Evolutionary conservation across 2,797 vertebrate genomes (phyloP).

Genomic region (Pipistrellus nathusii): DNA sequence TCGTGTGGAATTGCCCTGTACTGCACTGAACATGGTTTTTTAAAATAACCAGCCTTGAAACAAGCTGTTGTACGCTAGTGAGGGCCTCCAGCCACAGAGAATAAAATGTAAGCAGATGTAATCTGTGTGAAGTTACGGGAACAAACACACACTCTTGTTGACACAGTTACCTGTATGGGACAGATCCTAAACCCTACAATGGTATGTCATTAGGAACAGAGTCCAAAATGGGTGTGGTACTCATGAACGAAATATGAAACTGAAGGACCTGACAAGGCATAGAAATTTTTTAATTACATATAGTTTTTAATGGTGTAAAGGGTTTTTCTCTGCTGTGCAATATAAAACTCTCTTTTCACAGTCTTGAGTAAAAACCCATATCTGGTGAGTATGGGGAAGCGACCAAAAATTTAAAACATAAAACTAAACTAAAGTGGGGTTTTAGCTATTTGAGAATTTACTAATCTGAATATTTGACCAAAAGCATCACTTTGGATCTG

Average conservation of each 20-base stretch:
- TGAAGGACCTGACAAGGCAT: background rate
- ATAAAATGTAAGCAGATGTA: slow-evolving; percentile 63
- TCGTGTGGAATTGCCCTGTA: slow-evolving; percentile 62
- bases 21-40: slow-evolving; percentile 31
- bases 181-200: background rate
- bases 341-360: background rate
- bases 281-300: background rate
- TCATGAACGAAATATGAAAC: background rate
- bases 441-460: slow-evolving; percentile 36
- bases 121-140: background rate
- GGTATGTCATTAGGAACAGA: background rate
- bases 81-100: slow-evolving; percentile 24
- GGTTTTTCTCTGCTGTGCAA: background rate
- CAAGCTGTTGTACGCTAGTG: background rate
- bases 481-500: background rate
- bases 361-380: background rate
- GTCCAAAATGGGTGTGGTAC: background rate
- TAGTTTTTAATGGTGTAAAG: background rate
- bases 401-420: background rate
- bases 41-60: slow-evolving; percentile 58
- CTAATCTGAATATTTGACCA: slow-evolving; percentile 29
- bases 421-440: background rate
- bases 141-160: background rate
- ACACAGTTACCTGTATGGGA: background rate
- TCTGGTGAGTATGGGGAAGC: background rate